phyloP scores from a whole-genome alignment of 2,113 vertebrate genomes.

The human (Homo sapiens) region DNA sequence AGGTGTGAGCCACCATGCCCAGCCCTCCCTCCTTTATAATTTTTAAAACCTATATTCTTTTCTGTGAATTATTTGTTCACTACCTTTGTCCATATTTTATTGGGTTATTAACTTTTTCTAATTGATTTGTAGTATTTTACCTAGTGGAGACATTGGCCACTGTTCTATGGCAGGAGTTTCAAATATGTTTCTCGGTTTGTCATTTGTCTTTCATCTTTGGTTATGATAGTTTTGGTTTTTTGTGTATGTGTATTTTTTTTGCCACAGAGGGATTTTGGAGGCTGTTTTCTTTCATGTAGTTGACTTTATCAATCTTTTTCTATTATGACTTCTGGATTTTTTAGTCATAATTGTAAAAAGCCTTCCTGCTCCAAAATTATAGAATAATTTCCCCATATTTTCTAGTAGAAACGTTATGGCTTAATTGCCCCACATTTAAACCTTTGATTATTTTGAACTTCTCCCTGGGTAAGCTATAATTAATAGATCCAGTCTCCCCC shows the following conservation, averaged over 20 bases:
- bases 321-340: not conserved
- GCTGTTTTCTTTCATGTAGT: not conserved
- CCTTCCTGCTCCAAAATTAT: not conserved
- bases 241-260: no score
- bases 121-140: not conserved
- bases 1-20: no score
- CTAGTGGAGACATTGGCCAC: not conserved
- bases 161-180: not conserved
- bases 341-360: not conserved
- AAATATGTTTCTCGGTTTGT: not conserved
- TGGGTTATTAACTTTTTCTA: not conserved
- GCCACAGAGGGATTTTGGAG: not conserved
- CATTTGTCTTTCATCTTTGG: not conserved
- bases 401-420: not conserved
- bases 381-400: not conserved
- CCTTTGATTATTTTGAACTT: not conserved
- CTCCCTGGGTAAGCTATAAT: not conserved
- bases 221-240: not conserved
- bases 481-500: not conserved
- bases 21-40: not conserved
- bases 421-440: slow-evolving; percentile 31
- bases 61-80: not conserved
- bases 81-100: not conserved
- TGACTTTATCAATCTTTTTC: not conserved
- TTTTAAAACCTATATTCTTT: not conserved